A percentile compares a stretch with the other conserved stretches of the same genome.
phyloP scores from a whole-genome alignment of 2,888 invertebrate genomes.

The Crepidodera aurea region DNA sequence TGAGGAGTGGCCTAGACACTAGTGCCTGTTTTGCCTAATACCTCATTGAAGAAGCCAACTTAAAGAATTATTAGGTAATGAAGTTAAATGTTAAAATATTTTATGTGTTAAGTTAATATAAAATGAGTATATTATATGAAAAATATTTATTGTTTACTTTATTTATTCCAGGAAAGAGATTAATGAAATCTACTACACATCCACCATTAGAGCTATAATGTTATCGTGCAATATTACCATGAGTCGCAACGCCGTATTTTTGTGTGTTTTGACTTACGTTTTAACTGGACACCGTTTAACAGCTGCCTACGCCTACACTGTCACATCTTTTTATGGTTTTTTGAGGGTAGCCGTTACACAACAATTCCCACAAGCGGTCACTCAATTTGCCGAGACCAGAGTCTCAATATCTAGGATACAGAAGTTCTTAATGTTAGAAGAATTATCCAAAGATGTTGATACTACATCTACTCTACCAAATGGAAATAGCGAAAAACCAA shows the following conservation, averaged over 20 bases:
- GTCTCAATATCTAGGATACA: conserved; percentile 61
- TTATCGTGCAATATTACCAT: conserved; percentile 76
- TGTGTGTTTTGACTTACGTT: conserved; percentile 80
- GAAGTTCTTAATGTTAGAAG: conserved; percentile 63
- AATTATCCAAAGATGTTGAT: conserved; percentile 22
- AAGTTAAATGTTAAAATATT: too few species aligned
- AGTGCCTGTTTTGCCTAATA: too few species aligned
- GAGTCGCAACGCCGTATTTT: conserved; percentile 82
- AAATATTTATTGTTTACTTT: background rate
- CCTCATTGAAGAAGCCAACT: too few species aligned
- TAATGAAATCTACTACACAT: conserved; percentile 68
- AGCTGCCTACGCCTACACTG: conserved; percentile 75
- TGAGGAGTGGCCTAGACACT: too few species aligned
- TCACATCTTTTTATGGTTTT: conserved; percentile 78
- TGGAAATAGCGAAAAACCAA: conserved; percentile 6
- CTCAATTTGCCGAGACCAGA: conserved; percentile 73
- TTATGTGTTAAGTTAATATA: too few species aligned
- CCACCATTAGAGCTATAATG: conserved; percentile 72
- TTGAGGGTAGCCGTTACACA: conserved; percentile 73
- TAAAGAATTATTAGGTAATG: too few species aligned
- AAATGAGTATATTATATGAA: too few species aligned
- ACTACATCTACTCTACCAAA: background rate
- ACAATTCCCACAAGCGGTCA: conserved; percentile 69
- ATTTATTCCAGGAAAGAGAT: conserved; percentile 70
- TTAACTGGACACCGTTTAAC: conserved; percentile 67